These are phyloP conservation scores for Cirrhinus mrigala DNA, from an alignment of 2,797 vertebrate genomes.

Conservation along the genomic window DNA sequence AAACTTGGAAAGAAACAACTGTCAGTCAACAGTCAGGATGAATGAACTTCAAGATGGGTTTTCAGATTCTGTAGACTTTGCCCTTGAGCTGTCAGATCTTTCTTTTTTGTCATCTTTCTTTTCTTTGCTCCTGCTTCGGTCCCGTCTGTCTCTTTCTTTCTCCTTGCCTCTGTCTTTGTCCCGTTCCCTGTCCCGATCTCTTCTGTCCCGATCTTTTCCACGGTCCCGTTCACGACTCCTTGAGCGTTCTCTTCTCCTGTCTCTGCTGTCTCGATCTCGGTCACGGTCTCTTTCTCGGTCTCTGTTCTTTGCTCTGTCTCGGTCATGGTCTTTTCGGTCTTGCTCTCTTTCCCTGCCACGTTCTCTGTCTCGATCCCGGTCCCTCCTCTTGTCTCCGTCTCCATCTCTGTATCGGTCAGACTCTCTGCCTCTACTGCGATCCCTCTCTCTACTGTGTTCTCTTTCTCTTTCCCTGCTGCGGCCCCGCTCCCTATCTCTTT, in stretches of 20 bases:
- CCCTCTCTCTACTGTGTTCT: constrained; percentile 65
- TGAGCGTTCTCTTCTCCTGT: constrained; percentile 64
- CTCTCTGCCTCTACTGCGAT: constrained; percentile 56
- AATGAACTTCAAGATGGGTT: constrained; percentile 68
- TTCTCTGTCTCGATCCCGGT: constrained; percentile 66
- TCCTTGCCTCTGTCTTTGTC: constrained; percentile 81
- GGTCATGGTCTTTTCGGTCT: constrained; percentile 64
- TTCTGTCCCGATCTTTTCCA: constrained; percentile 68
- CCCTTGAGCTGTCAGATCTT: constrained; percentile 81
- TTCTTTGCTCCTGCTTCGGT: constrained; percentile 84
- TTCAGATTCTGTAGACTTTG: constrained; percentile 71
- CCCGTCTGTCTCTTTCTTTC: constrained; percentile 80
- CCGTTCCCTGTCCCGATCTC: constrained; percentile 63
- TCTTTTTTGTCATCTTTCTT: constrained; percentile 84
- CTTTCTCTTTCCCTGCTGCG: constrained; percentile 56
- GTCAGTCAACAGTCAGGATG: constrained; percentile 25
- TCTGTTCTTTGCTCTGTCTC: constrained; percentile 62
- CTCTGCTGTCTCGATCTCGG: constrained; percentile 69
- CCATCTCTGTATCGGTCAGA: constrained; percentile 40
- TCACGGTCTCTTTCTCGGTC: constrained; percentile 70
- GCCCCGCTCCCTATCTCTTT: constrained; percentile 62
- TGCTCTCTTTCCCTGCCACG: constrained; percentile 57
- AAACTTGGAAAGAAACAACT: constrained; percentile 37
- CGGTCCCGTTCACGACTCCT: constrained; percentile 68
- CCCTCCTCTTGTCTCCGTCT: constrained; percentile 67